phyloP scores from a whole-genome alignment of 2,113 vertebrate species.

The Apteryx owenii region DNA sequence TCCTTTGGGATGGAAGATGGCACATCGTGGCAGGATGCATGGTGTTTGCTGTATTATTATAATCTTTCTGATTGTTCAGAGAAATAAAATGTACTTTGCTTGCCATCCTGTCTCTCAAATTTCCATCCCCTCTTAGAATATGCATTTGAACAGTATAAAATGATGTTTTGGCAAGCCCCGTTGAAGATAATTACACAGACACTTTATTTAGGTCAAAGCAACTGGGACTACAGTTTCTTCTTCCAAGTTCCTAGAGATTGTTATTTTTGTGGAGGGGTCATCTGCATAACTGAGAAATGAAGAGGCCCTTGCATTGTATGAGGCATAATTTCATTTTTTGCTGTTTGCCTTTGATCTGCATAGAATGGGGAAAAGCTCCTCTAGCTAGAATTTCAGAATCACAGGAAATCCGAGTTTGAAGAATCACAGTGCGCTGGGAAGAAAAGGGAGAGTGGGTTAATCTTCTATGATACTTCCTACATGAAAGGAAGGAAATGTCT shows the following conservation, averaged over 20 bases:
- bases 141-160: conserved; percentile 70
- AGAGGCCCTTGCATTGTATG: conserved; percentile 8
- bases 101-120: conserved; percentile 27
- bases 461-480: background rate
- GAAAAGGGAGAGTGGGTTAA: background rate
- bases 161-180: conserved; percentile 61
- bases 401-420: background rate
- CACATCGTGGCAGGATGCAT: conserved; percentile 64
- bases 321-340: background rate
- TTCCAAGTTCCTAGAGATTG: conserved; percentile 57
- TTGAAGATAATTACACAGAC: conserved; percentile 51
- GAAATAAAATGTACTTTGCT: conserved; percentile 58
- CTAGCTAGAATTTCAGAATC: conserved; percentile 25
- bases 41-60: conserved; percentile 66
- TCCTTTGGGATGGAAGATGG: conserved; percentile 68
- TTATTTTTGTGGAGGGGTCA: conserved; percentile 43
- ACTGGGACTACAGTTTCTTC: conserved; percentile 48
- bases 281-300: conserved; percentile 49
- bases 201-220: conserved; percentile 63
- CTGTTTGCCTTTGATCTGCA: conserved; percentile 42
- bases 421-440: background rate
- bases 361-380: background rate
- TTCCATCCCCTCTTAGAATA: conserved; percentile 41
- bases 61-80: conserved; percentile 41
- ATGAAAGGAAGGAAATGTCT: background rate